Base-by-base conservation (phyloP, 1,140 invertebrate species). In the Calliopsis andreniformis region DNA sequence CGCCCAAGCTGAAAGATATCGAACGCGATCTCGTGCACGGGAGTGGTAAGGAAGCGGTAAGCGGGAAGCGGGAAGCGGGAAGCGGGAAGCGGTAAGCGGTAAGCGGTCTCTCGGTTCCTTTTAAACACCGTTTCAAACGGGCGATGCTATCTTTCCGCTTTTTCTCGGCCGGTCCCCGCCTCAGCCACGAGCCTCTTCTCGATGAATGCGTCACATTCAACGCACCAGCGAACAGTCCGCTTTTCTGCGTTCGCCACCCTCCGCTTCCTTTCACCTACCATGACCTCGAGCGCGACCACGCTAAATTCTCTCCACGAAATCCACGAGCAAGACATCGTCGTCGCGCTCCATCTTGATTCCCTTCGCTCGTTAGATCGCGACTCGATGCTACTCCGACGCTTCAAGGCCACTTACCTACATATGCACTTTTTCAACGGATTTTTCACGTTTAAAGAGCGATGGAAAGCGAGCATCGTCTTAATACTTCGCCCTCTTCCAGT, bases 121-220 rank as follows among this genome's bases (percentile, higher is more conserved):
- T 82, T 76, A 76, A 84, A 83, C 51, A 39, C 35, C 35, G 67
- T 69, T 82, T 82, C 69, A 32, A 56, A 82, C 67, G 79, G 55
- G 42, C 76, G 82, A 82, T 82, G 62, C 64, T 84, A 84, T 84
- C 82, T 82, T 59, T 23, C 56, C 58, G 47, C 35, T 78, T 82
- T 78, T 73, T 82, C 69, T 83, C 53, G 32, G 59, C 56, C 53
- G 53, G 67, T 53, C 42, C 35, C 25, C 47, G 47, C 28, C 32
- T 12, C 35, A 32, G 58, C 63, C 59, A 28, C 56, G 16, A 70
- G 28, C 67, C 63, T 64, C 53, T 53, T 39, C 53, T 25, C 59
- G 42, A 45, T 83, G 80, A 83, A 83, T 83, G 61, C 64, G 30
- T 20, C 62, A 39, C 80, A 68, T 82, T 83, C 64, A 83, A 66